Evolutionary conservation across 2,888 invertebrate species (phyloP).

Genomic region (Mongoloraphidia duomilia): DNA sequence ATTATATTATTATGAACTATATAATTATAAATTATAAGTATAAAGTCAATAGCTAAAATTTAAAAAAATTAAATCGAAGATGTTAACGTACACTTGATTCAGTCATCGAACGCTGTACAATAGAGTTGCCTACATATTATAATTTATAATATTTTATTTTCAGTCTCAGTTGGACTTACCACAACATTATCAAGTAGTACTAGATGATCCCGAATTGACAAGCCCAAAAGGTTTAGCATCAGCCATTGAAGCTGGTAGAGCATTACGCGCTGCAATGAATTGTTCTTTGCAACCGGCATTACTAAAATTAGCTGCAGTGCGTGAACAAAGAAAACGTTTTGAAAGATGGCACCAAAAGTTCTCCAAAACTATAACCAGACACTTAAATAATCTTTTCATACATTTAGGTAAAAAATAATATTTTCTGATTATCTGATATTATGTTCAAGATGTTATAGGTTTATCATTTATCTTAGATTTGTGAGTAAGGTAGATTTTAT

Average conservation of each 20-base stretch:
- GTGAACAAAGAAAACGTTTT: constrained; percentile 65
- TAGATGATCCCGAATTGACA: constrained; percentile 60
- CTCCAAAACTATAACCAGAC: constrained; percentile 70
- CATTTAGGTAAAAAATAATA: constrained; percentile 52
- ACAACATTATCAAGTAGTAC: constrained; percentile 45
- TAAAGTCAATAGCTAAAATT: too few species aligned
- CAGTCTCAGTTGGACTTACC: constrained; percentile 57
- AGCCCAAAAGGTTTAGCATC: constrained; percentile 43
- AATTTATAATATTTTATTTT: constrained; percentile 11
- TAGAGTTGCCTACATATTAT: neutral
- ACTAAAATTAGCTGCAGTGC: constrained; percentile 55
- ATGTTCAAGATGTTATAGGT: neutral
- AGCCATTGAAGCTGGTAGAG: constrained; percentile 56
- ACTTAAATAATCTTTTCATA: constrained; percentile 88
- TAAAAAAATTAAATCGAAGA: too few species aligned
- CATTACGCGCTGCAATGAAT: constrained; percentile 59
- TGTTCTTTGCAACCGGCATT: constrained; percentile 48
- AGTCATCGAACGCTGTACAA: too few species aligned
- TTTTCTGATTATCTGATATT: neutral
- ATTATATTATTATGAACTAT: too few species aligned
- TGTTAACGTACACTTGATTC: too few species aligned
- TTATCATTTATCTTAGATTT: neutral
- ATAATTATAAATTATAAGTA: too few species aligned
- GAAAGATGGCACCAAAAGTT: constrained; percentile 67
- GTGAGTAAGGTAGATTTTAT: neutral